Evolutionary conservation across 2,113 vertebrate genomes (phyloP).

Genomic region (Phyllostomus hastatus): DNA sequence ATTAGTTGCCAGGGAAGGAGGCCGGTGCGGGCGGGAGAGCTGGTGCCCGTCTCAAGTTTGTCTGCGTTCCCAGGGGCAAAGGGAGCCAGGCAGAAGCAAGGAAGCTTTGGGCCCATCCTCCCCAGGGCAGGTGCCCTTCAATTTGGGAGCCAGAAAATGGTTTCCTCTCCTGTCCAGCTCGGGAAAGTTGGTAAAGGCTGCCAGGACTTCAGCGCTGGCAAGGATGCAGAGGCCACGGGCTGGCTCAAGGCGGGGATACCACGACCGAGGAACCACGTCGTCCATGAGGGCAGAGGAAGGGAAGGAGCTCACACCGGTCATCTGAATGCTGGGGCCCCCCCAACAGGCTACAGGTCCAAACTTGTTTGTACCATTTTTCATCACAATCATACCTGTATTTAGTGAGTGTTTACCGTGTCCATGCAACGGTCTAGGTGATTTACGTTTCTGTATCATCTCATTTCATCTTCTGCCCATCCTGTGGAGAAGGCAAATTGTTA

Average conservation of each 20-base stretch:
- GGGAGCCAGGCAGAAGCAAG: not conserved
- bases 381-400: not conserved
- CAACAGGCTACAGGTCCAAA: not conserved
- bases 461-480: not conserved
- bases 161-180: not conserved
- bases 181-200: not conserved
- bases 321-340: not conserved
- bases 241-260: not conserved
- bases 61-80: not conserved
- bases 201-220: not conserved
- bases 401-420: not conserved
- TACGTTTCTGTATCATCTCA: not conserved
- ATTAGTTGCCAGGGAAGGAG: not conserved
- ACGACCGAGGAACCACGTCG: not conserved
- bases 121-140: not conserved
- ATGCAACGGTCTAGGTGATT: too few species aligned
- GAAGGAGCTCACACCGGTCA: too few species aligned
- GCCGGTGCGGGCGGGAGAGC: not conserved
- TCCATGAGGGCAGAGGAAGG: not conserved
- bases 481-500: not conserved
- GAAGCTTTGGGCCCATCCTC: not conserved
- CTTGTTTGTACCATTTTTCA: not conserved
- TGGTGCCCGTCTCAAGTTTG: fast-evolving
- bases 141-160: not conserved
- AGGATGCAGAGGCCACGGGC: not conserved